A percentile compares a stretch with the other conserved stretches of the same genome.
phyloP scores from a whole-genome alignment of 2,113 vertebrate species.

The Salvelinus fontinalis region DNA sequence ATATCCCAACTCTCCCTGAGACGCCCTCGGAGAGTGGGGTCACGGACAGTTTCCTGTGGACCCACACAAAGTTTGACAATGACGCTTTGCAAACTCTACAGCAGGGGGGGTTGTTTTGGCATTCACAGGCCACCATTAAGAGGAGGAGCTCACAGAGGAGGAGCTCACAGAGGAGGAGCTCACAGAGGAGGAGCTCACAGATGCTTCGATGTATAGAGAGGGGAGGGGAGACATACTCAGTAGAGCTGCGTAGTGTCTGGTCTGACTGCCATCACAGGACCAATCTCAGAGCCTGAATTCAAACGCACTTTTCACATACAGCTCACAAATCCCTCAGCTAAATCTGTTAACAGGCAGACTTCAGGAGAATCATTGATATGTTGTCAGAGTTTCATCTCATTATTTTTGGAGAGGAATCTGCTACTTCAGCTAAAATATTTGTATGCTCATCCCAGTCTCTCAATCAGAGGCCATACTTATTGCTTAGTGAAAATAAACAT shows the following conservation, averaged over 20 bases:
- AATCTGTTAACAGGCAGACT: slow-evolving; percentile 9
- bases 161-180: slow-evolving; percentile 1
- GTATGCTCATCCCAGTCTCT: slow-evolving; percentile 6
- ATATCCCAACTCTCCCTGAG: too few species aligned
- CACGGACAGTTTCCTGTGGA: neutral
- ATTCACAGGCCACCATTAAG: neutral
- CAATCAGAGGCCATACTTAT: slow-evolving; percentile 46
- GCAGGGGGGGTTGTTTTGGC: neutral
- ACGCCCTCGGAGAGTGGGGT: too few species aligned
- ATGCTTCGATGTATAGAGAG: neutral
- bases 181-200: neutral
- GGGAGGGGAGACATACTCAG: neutral
- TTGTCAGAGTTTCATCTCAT: neutral
- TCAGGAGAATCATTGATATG: slow-evolving; percentile 26
- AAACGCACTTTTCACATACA: slow-evolving; percentile 6
- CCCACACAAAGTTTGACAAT: neutral
- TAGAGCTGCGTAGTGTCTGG: slow-evolving; percentile 53
- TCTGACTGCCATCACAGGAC: slow-evolving; percentile 38
- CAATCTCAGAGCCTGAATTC: slow-evolving; percentile 26
- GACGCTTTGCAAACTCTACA: neutral
- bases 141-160: neutral
- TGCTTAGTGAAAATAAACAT: slow-evolving; percentile 42
- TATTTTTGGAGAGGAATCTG: slow-evolving; percentile 32
- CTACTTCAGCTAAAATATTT: slow-evolving; percentile 31
- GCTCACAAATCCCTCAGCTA: slow-evolving; percentile 28